A percentile compares a stretch with the other conserved stretches of the same genome.
Evolutionary conservation across 2,888 invertebrate species (phyloP).

Genomic region (Trachelus iudaicus): DNA sequence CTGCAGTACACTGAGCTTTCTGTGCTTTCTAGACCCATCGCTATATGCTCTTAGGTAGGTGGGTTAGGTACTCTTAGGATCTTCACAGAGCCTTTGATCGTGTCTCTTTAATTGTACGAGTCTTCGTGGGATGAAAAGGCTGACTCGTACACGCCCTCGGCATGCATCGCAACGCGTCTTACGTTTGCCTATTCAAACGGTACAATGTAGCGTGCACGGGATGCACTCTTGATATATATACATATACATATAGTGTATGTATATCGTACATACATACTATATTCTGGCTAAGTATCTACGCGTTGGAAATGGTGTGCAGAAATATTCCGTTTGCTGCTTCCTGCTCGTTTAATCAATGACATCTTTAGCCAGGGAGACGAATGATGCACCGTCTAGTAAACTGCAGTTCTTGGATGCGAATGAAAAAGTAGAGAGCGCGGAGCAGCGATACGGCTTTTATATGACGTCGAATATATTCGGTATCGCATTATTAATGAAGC

Average conservation of each 20-base stretch:
- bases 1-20: neutral
- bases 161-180: constrained; percentile 15
- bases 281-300: neutral
- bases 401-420: neutral
- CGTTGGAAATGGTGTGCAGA: neutral
- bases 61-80: neutral
- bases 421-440: neutral
- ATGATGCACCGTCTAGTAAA: constrained; percentile 6
- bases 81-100: neutral
- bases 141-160: constrained; percentile 32
- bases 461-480: neutral
- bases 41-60: neutral
- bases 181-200: constrained; percentile 27
- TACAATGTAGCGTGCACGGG: neutral
- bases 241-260: neutral
- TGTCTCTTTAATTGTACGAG: neutral
- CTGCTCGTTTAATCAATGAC: constrained; percentile 54
- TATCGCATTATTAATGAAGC: neutral
- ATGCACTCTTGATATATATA: constrained; percentile 9
- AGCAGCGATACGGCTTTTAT: neutral
- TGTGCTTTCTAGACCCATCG: neutral
- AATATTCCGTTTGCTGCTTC: constrained; percentile 32
- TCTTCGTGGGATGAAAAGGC: constrained; percentile 24
- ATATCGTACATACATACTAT: neutral
- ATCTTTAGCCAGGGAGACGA: constrained; percentile 41